Percentiles rank a stretch among this genome's conserved stretches.
Evolutionary conservation across 2,888 invertebrate genomes (phyloP).

Genomic region (Metalampra italica): DNA sequence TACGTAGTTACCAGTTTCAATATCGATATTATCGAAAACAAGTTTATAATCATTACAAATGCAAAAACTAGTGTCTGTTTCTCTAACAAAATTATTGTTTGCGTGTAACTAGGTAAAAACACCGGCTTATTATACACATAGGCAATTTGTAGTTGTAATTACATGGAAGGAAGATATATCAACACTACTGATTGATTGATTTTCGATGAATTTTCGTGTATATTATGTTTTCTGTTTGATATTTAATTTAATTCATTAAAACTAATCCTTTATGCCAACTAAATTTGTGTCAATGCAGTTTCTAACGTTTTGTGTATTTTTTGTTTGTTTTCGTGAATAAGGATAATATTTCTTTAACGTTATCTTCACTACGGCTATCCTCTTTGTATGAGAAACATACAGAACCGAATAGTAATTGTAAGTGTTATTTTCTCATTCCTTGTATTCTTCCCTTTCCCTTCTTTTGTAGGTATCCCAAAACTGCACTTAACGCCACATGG

Average conservation of each 20-base stretch:
- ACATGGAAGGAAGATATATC: slow-evolving; percentile 34
- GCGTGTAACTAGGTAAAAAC: slow-evolving; percentile 13
- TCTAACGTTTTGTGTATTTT: too few relatives aligned
- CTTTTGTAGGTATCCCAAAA: not conserved
- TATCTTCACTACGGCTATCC: too few relatives aligned
- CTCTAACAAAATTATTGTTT: slow-evolving; percentile 11
- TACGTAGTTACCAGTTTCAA: slow-evolving; percentile 23
- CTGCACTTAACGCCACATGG: too few relatives aligned
- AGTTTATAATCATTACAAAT: slow-evolving; percentile 19
- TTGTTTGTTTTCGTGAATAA: too few relatives aligned
- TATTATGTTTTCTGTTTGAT: slow-evolving; percentile 27
- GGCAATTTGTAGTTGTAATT: slow-evolving; percentile 22
- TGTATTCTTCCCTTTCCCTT: too few relatives aligned
- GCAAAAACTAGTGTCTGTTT: slow-evolving; percentile 27
- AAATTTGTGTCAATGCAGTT: too few relatives aligned
- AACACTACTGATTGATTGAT: slow-evolving; percentile 26
- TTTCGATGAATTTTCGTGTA: too few relatives aligned
- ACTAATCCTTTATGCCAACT: not conserved
- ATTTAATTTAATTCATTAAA: slow-evolving; percentile 11
- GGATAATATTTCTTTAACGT: too few relatives aligned
- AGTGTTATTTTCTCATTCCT: too few relatives aligned
- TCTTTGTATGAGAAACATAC: too few relatives aligned
- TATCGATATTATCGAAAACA: slow-evolving; percentile 10
- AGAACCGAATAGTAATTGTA: too few relatives aligned
- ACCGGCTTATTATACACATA: slow-evolving; percentile 7